Evolutionary conservation across 2,113 vertebrate species (phyloP).

Genomic region (Pedetes capensis): DNA sequence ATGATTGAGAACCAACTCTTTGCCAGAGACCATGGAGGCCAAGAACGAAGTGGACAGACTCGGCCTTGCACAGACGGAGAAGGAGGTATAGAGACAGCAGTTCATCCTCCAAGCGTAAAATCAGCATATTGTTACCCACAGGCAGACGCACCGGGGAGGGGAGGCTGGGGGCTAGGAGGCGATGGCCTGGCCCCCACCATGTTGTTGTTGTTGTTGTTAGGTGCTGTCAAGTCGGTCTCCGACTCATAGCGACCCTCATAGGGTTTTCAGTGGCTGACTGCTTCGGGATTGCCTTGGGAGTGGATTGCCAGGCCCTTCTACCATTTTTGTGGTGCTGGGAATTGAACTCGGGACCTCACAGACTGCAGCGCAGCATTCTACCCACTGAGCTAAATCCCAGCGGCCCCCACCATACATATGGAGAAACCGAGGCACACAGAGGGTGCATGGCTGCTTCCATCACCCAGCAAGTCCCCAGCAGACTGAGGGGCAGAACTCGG

Average conservation of each 20-base stretch:
- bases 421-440: slow-evolving; percentile 41
- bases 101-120: background rate
- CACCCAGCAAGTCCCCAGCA: background rate
- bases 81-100: background rate
- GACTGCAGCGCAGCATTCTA: too few relatives aligned
- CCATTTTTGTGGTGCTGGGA: too few relatives aligned
- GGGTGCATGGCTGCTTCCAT: background rate
- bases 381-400: too few relatives aligned
- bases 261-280: too few relatives aligned
- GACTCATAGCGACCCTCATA: too few relatives aligned
- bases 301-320: too few relatives aligned
- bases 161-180: background rate
- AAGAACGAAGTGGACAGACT: background rate
- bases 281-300: too few relatives aligned
- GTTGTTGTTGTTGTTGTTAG: too few relatives aligned
- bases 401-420: fast-evolving
- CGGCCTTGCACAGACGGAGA: background rate
- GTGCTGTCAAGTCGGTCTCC: too few relatives aligned
- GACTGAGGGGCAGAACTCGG: background rate
- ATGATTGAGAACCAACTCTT: background rate
- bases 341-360: too few relatives aligned
- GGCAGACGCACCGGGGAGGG: fast-evolving
- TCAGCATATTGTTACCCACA: fast-evolving
- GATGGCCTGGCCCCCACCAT: too few relatives aligned
- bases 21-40: background rate